These are phyloP conservation scores for Conus ventricosus DNA, from an alignment of 1,140 invertebrate species.

Conservation along the genomic window DNA sequence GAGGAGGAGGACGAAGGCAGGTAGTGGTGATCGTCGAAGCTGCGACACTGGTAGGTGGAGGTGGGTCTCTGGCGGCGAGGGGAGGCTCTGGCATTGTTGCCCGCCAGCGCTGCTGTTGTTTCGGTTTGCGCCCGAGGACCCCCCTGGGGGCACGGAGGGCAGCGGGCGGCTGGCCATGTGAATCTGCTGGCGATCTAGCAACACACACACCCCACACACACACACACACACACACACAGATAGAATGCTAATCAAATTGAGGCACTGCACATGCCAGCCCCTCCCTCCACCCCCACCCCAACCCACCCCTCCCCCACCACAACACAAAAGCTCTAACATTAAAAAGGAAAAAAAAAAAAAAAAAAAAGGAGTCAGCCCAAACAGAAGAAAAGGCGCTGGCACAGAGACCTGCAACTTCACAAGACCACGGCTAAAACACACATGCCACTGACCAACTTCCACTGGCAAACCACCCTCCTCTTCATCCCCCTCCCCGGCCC, in stretches of 20 bases:
- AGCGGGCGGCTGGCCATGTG: slow-evolving; percentile 30
- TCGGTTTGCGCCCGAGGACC: neutral
- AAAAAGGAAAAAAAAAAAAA: slow-evolving; percentile 4
- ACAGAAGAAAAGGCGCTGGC: neutral
- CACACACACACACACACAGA: neutral
- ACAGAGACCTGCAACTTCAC: too few species aligned
- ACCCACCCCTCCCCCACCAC: neutral
- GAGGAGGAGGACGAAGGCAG: slow-evolving; percentile 42
- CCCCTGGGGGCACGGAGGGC: slow-evolving; percentile 8
- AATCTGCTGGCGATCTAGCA: slow-evolving; percentile 34
- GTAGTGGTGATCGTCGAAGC: slow-evolving; percentile 41
- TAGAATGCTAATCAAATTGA: neutral
- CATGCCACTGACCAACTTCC: neutral
- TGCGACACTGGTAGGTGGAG: slow-evolving; percentile 35
- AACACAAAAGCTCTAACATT: neutral
- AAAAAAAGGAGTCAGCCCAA: neutral
- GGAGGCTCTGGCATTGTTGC: slow-evolving; percentile 1
- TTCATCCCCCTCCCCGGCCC: neutral
- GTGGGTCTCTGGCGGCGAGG: slow-evolving; percentile 17
- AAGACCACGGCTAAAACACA: too few species aligned
- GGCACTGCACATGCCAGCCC: neutral
- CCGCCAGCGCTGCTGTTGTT: neutral
- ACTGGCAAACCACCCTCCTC: neutral
- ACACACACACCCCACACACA: neutral
- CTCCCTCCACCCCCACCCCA: neutral